Base-by-base conservation (phyloP, 2,797 vertebrate genomes). In the Darevskia nairensis region DNA sequence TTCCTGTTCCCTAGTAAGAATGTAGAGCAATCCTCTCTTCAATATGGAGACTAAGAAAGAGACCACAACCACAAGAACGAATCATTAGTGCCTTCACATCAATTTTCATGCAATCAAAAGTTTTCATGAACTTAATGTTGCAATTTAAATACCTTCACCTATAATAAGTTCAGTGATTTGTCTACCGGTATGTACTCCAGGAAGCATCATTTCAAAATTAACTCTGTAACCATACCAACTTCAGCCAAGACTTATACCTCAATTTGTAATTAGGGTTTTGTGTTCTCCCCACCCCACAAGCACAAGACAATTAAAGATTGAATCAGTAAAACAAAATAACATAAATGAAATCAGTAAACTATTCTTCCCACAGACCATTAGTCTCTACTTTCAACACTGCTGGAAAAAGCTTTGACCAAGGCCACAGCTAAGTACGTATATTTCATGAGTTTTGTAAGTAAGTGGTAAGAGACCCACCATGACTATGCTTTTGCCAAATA, bases 141-240 rank as follows among this genome's bases (percentile, higher is more conserved):
- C 88, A 90, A 89, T 85, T 91, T 80, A 81, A 90, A 84, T 88
- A 66, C 82, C 85, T 93, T 77, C 44, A 90, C 80, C 88, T 86
- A 68, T n/a, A 68, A 78, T 55, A 89, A 10, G 78, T 64, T 44
- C 78, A 61, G 7, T 86, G 74, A 59, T 35, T 90, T 11, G 68
- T 21, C 66, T 10, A 35, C 35, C 35, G 35, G 35, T 35, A 80
- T 88, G 29, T 84, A 81, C 6, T 81, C 9, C 46, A 68, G 4
- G 6, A 55, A 89, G 75, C 82, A 59, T 44, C 15, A 82, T 35
- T 89, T 91, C 75, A 90, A 87, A 84, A 9, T 44, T n/a, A 90
- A 87, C 23, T 87, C 13, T 72, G n/a, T 35, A 55, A 71, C 0
- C 32, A 66, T 46, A 55, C 4, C 41, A 86, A 79, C 27, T 44